phyloP scores from a whole-genome alignment of 2,888 invertebrate species.

The Erebia aethiops region DNA sequence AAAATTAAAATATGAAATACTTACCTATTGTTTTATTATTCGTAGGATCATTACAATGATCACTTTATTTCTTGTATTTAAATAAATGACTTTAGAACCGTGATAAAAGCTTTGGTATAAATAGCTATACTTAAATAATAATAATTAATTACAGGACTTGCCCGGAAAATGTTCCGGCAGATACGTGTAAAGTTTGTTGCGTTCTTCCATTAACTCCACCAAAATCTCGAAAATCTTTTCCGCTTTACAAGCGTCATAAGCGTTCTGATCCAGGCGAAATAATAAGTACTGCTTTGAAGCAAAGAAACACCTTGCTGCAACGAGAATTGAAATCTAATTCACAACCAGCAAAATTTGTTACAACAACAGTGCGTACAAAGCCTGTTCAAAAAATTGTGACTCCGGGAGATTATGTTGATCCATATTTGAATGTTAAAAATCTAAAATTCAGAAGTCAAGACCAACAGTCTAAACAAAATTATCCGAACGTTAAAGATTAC shows the following conservation, averaged over 20 bases:
- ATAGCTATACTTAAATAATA: not conserved
- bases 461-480: conserved; percentile 37
- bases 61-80: too few species aligned
- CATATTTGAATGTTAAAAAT: conserved; percentile 74
- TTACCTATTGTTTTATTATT: too few species aligned
- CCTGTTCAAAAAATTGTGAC: conserved; percentile 52
- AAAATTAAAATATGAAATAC: too few species aligned
- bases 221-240: conserved; percentile 50
- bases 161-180: conserved; percentile 36
- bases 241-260: conserved; percentile 36
- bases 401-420: conserved; percentile 60
- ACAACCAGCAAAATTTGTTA: conserved; percentile 45
- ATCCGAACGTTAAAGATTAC: conserved; percentile 51
- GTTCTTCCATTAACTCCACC: conserved; percentile 49
- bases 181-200: conserved; percentile 55
- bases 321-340: conserved; percentile 50
- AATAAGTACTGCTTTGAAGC: conserved; percentile 51
- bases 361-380: conserved; percentile 43
- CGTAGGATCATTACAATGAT: too few species aligned
- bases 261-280: conserved; percentile 49
- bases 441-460: conserved; percentile 50
- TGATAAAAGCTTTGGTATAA: too few species aligned
- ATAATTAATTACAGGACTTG: conserved; percentile 42
- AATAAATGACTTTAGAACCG: too few species aligned
- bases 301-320: conserved; percentile 60